Percentiles rank a stretch among this genome's conserved stretches.
These are phyloP conservation scores for Catamblyrhynchus diadema DNA, from an alignment of 2,797 vertebrate genomes.

Conservation along the genomic window DNA sequence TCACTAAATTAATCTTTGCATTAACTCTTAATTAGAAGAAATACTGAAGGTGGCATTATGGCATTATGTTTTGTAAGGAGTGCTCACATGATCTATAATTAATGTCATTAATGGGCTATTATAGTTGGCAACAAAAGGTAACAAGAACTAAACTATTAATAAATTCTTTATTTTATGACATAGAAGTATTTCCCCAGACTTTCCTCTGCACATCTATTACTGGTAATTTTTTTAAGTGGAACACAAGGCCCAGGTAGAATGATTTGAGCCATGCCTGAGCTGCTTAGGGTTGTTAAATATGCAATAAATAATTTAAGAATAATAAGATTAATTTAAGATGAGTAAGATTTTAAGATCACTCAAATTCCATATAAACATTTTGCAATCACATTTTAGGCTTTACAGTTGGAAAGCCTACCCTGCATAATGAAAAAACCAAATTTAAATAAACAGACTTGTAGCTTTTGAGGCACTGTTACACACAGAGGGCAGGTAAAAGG, in stretches of 20 bases:
- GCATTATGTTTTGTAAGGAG: background rate
- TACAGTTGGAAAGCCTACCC: background rate
- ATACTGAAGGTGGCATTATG: background rate
- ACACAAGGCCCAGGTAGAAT: background rate
- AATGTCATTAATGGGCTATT: background rate
- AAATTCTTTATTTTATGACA: background rate
- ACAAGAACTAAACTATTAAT: background rate
- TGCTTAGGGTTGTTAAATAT: background rate
- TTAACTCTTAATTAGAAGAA: background rate
- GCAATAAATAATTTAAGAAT: background rate
- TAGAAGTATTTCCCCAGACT: background rate
- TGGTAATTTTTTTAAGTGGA: background rate
- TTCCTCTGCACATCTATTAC: background rate
- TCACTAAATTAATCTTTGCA: background rate
- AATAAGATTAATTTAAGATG: background rate
- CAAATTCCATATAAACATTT: background rate
- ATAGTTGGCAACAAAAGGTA: constrained; percentile 6
- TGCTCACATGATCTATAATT: background rate
- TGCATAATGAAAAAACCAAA: background rate
- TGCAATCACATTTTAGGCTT: background rate
- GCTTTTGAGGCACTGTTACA: background rate
- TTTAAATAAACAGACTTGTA: background rate
- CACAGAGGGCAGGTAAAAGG: background rate
- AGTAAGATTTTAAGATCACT: background rate
- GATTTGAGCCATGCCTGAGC: background rate